Evolutionary conservation across 1,140 invertebrate species (phyloP).

Genomic region (Drosophila biarmipes): DNA sequence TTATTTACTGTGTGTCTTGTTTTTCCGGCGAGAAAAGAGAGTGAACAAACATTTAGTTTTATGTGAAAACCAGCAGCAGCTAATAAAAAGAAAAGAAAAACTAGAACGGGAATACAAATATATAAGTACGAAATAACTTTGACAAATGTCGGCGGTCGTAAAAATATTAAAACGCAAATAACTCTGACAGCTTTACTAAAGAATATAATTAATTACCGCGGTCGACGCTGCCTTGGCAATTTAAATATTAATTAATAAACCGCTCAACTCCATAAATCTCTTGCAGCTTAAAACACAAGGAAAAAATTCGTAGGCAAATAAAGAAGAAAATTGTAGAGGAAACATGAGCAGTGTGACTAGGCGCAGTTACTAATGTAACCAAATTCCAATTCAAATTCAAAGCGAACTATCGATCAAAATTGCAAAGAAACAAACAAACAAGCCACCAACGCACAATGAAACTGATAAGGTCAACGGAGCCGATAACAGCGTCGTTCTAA

Average conservation of each 20-base stretch:
- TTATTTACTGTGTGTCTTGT: conserved; percentile 63
- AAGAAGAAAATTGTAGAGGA: conserved; percentile 19
- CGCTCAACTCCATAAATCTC: conserved; percentile 35
- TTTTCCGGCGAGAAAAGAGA: conserved; percentile 13
- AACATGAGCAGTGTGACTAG: conserved; percentile 53
- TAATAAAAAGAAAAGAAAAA: conserved; percentile 8
- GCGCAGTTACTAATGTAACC: conserved; percentile 35
- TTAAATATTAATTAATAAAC: conserved; percentile 39
- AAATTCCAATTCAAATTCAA: conserved; percentile 32
- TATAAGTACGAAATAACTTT: conserved; percentile 11
- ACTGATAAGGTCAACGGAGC: conserved; percentile 47
- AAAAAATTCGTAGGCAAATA: conserved; percentile 23
- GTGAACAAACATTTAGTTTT: not conserved
- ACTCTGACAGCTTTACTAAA: conserved; percentile 36
- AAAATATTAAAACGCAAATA: conserved; percentile 42
- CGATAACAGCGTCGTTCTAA: conserved; percentile 61
- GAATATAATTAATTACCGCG: conserved; percentile 43
- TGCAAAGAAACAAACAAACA: conserved; percentile 25
- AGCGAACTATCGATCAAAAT: conserved; percentile 57
- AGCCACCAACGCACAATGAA: conserved; percentile 65
- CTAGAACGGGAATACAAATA: conserved; percentile 8
- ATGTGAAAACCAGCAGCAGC: conserved; percentile 4
- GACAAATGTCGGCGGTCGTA: conserved; percentile 29
- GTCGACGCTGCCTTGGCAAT: conserved; percentile 17
- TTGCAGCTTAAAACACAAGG: conserved; percentile 51